phyloP scores from a whole-genome alignment of 2,888 invertebrate species.

The Drosophila leonis region DNA sequence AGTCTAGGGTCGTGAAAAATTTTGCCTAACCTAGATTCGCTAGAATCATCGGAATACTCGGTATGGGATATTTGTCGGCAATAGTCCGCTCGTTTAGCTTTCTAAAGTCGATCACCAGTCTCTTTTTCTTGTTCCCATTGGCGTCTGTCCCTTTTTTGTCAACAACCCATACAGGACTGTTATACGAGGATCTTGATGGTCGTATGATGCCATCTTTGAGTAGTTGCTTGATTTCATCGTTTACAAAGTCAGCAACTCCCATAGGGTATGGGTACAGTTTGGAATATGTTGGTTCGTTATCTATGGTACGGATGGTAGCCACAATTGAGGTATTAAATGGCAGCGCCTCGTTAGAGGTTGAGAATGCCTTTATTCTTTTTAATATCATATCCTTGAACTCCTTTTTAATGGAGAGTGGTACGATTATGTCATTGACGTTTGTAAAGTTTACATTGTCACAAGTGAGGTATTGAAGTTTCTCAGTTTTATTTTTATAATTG shows the following conservation, averaged over 20 bases:
- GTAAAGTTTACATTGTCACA: not conserved
- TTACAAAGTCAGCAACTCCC: too few species aligned
- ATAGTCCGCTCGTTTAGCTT: not conserved
- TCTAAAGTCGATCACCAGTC: not conserved
- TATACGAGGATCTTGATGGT: not conserved
- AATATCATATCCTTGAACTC: not conserved
- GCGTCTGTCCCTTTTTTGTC: not conserved
- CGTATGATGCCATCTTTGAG: not conserved
- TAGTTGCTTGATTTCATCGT: too few species aligned
- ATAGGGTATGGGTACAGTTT: not conserved
- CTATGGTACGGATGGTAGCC: too few species aligned
- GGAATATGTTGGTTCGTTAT: not conserved
- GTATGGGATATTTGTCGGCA: not conserved
- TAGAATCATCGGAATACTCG: not conserved
- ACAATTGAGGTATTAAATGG: too few species aligned
- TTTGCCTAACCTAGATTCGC: not conserved
- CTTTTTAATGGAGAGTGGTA: not conserved
- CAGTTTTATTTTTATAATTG: too few species aligned
- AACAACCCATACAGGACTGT: not conserved
- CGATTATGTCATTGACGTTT: not conserved
- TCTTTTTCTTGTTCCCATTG: not conserved
- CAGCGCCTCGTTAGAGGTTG: not conserved
- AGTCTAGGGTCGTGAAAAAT: slow-evolving; percentile 1
- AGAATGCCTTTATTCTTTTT: not conserved
- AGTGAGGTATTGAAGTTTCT: too few species aligned